Evolutionary conservation across 2,888 invertebrate species (phyloP).

Genomic region (Netelia inedita): DNA sequence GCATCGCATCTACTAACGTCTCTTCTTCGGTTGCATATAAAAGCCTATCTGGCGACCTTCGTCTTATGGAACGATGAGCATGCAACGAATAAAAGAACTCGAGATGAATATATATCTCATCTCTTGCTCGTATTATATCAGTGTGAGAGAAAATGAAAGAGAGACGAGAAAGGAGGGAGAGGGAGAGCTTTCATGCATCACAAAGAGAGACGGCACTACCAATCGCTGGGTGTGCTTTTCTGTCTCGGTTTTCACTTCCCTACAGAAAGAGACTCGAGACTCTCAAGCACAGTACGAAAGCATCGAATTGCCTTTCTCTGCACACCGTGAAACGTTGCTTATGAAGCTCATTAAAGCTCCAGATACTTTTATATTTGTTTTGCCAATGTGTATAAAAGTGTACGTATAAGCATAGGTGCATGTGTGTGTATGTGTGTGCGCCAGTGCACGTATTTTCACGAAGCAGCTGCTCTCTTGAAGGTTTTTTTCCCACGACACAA

Average conservation of each 20-base stretch:
- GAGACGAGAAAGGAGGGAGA: background rate
- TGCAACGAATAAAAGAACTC: conserved; percentile 57
- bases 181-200: conserved; percentile 19
- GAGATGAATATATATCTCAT: conserved; percentile 51
- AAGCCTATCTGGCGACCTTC: conserved; percentile 52
- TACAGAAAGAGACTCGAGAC: conserved; percentile 41
- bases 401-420: conserved; percentile 12
- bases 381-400: conserved; percentile 18
- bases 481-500: conserved; percentile 37
- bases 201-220: conserved; percentile 35
- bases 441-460: conserved; percentile 1
- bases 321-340: conserved; percentile 39
- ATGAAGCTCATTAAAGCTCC: conserved; percentile 60
- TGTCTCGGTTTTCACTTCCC: conserved; percentile 43
- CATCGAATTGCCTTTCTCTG: conserved; percentile 55
- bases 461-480: conserved; percentile 18
- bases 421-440: background rate
- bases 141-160: background rate
- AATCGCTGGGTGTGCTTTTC: conserved; percentile 37
- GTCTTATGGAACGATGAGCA: conserved; percentile 48
- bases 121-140: conserved; percentile 51
- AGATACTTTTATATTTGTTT: conserved; percentile 34
- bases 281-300: conserved; percentile 32
- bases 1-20: conserved; percentile 44
- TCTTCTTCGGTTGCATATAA: conserved; percentile 45